Conservation (phyloP, 2,797 vertebrate genomes). For the Gymnothorax reevesii region DNA sequence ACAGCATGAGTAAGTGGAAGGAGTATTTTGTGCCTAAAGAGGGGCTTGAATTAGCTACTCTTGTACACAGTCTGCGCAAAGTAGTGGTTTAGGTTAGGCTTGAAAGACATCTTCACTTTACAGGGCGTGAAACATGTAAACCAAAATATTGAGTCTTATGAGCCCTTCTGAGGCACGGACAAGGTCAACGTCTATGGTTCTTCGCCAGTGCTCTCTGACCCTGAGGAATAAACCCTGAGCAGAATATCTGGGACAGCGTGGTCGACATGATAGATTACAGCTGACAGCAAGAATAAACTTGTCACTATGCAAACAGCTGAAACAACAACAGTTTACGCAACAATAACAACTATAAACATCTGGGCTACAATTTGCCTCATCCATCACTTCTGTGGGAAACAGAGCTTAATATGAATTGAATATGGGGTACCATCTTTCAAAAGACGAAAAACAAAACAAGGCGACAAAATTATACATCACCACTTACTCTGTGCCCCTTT, state of each 20-base stretch:
- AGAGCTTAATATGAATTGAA: neutral
- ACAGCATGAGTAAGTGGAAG: neutral
- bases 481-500: slow-evolving; percentile 92
- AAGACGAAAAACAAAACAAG: neutral
- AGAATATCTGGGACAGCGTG: neutral
- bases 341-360: neutral
- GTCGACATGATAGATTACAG: neutral
- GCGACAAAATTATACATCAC: neutral
- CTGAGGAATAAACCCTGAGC: neutral
- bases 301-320: neutral
- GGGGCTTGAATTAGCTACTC: neutral
- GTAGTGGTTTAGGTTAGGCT: neutral
- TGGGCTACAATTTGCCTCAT: neutral
- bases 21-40: neutral
- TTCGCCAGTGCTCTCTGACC: neutral
- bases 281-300: slow-evolving; percentile 3
- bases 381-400: neutral
- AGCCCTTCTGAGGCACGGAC: neutral
- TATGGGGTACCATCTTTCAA: neutral
- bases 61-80: neutral
- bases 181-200: neutral
- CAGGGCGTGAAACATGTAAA: neutral
- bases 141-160: neutral
- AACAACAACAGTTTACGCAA: neutral
- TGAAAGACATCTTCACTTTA: neutral